phyloP scores from a whole-genome alignment of 2,797 vertebrate species.

The Kryptolebias ocellatus region DNA sequence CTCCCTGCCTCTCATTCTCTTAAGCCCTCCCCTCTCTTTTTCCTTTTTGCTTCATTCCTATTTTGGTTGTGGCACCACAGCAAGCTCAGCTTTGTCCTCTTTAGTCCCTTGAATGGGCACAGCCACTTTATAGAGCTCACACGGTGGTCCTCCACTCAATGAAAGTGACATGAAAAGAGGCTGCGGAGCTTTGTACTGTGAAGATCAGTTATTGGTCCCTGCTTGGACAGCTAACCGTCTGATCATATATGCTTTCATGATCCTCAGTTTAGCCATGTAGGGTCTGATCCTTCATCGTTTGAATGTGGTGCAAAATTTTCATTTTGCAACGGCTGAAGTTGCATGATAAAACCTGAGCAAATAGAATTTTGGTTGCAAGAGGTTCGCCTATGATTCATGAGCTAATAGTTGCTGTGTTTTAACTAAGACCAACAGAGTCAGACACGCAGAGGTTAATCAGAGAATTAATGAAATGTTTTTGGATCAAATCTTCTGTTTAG shows the following conservation, averaged over 20 bases:
- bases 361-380: conserved; percentile 16
- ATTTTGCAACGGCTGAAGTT: conserved; percentile 34
- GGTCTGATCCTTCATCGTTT: conserved; percentile 42
- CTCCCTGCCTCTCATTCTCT: conserved; percentile 34
- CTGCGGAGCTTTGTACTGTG: conserved; percentile 83
- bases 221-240: conserved; percentile 73
- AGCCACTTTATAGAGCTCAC: conserved; percentile 78
- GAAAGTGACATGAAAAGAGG: conserved; percentile 86
- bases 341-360: conserved; percentile 4
- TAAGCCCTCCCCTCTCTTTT: conserved; percentile 34
- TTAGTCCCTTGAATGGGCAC: conserved; percentile 76
- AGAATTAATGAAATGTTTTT: background rate
- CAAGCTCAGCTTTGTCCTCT: conserved; percentile 79
- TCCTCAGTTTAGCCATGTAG: conserved; percentile 69
- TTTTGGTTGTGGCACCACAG: conserved; percentile 69
- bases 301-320: conserved; percentile 27
- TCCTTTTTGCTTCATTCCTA: conserved; percentile 65
- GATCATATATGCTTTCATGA: conserved; percentile 81
- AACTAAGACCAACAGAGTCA: conserved; percentile 3
- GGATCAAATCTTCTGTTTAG: background rate
- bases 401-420: conserved; percentile 12
- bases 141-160: conserved; percentile 76
- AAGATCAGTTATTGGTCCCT: conserved; percentile 82
- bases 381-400: background rate
- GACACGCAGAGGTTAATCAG: background rate